Evolutionary conservation across 2,797 vertebrate genomes (phyloP).

Genomic region (Fratercula arctica): DNA sequence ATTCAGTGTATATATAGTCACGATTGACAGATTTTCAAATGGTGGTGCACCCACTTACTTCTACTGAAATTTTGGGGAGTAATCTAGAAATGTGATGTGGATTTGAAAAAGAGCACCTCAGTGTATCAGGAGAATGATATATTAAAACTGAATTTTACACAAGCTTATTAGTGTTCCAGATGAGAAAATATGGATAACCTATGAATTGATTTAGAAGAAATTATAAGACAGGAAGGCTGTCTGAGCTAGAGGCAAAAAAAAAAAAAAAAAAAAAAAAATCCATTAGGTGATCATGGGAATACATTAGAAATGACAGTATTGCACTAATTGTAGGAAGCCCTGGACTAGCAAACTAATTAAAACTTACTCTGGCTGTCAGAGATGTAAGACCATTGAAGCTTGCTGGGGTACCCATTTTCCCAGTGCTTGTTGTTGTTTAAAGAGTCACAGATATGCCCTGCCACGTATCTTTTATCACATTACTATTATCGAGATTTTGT

Average conservation of each 20-base stretch:
- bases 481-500: background rate
- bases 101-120: background rate
- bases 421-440: background rate
- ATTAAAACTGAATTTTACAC: conserved; percentile 1
- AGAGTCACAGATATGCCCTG: background rate
- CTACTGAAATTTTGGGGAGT: background rate
- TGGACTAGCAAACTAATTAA: conserved; percentile 49
- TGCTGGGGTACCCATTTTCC: background rate
- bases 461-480: background rate
- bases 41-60: background rate
- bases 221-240: background rate
- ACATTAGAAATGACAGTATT: conserved; percentile 30
- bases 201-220: conserved; percentile 9
- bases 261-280: background rate
- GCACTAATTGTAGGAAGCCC: conserved; percentile 3
- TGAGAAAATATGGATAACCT: conserved; percentile 33
- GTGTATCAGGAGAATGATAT: background rate
- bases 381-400: background rate
- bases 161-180: conserved; percentile 25
- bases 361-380: conserved; percentile 35
- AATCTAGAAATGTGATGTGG: background rate
- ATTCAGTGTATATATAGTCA: background rate
- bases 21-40: background rate
- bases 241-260: background rate
- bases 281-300: background rate